These are phyloP conservation scores for Columba guinea DNA, from an alignment of 2,797 vertebrate genomes.

Conservation along the genomic window DNA sequence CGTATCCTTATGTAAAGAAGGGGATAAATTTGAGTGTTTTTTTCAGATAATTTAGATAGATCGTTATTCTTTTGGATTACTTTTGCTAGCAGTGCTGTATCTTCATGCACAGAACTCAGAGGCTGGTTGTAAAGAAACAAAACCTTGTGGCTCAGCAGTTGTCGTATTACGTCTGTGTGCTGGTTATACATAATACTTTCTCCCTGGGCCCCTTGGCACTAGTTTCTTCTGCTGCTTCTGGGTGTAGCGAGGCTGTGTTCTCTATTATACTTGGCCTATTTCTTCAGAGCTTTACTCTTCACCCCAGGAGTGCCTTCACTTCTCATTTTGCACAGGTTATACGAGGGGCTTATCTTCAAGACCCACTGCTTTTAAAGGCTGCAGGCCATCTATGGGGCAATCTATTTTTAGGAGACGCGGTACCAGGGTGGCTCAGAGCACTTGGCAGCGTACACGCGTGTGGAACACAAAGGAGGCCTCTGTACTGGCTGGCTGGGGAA, in stretches of 20 bases:
- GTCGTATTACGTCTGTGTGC: neutral
- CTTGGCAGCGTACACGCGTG: neutral
- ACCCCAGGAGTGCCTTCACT: neutral
- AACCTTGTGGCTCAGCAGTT: neutral
- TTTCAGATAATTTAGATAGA: neutral
- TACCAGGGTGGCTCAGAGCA: neutral
- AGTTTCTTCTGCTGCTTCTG: neutral
- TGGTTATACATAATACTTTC: neutral
- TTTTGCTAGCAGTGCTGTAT: neutral
- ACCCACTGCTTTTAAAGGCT: neutral
- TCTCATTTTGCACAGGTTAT: neutral
- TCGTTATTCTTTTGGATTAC: neutral
- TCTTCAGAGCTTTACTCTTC: neutral
- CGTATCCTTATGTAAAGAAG: neutral
- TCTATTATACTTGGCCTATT: neutral
- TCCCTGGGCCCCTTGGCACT: neutral
- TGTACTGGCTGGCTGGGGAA: neutral
- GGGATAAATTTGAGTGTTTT: neutral
- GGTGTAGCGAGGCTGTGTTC: fast-evolving
- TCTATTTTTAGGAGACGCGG: conserved; percentile 33
- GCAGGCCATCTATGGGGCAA: conserved; percentile 5
- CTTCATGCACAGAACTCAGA: neutral
- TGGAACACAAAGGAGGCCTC: conserved; percentile 33
- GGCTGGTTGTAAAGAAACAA: neutral
- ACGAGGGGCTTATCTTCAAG: neutral